Conservation (phyloP, 2,113 vertebrate genomes). For the Orycteropus afer region DNA sequence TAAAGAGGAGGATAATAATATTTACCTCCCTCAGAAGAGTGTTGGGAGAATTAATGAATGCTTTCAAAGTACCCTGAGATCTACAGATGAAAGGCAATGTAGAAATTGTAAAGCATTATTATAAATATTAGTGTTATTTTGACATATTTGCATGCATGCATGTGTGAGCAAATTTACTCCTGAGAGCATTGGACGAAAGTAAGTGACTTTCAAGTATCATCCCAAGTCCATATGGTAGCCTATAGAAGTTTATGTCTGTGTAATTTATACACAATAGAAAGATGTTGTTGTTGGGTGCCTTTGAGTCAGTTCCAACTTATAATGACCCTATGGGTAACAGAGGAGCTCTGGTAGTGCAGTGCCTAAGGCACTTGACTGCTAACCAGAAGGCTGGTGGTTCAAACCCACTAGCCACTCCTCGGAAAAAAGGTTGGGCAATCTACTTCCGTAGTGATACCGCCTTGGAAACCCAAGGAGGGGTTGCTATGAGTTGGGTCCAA, state of each 20-base stretch:
- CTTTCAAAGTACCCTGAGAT: conserved; percentile 73
- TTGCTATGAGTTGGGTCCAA: no score
- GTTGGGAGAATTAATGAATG: conserved; percentile 77
- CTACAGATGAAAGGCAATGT: conserved; percentile 78
- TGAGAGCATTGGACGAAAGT: conserved; percentile 15
- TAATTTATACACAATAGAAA: not conserved
- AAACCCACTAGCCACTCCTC: no score
- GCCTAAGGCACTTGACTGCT: no score
- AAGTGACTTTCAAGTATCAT: conserved; percentile 14
- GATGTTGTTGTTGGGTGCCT: not conserved
- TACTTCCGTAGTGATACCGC: no score
- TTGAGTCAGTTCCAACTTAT: not conserved
- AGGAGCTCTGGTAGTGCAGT: no score
- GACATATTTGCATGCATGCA: conserved; percentile 66
- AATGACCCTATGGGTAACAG: not conserved
- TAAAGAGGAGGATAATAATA: conserved; percentile 79
- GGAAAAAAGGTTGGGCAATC: no score
- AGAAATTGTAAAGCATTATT: conserved; percentile 72
- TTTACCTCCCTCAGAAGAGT: conserved; percentile 78
- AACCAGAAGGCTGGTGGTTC: no score
- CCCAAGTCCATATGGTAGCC: not conserved
- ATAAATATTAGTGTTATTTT: conserved; percentile 78
- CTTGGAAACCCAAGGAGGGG: no score
- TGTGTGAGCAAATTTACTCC: conserved; percentile 61
- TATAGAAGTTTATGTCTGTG: not conserved